phyloP scores from a whole-genome alignment of 2,888 invertebrate species.

The Fissipunctia ypsillon region DNA sequence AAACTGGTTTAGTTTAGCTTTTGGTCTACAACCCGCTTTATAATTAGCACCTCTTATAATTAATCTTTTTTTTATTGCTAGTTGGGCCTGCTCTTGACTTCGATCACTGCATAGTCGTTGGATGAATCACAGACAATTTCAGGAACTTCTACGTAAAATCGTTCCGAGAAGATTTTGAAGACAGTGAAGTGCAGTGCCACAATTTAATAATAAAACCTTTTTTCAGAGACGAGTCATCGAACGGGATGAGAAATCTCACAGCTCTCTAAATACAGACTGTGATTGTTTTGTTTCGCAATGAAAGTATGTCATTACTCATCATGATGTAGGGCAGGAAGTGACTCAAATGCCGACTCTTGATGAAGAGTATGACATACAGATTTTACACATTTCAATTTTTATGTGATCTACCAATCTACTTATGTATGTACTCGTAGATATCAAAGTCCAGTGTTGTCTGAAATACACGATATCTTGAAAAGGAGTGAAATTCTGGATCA shows the following conservation, averaged over 20 bases:
- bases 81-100: too few species aligned
- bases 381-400: background rate
- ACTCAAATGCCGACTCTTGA: slow-evolving; percentile 5
- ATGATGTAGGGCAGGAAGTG: background rate
- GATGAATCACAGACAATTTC: background rate
- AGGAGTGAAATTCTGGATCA: background rate
- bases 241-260: background rate
- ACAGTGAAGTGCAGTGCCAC: background rate
- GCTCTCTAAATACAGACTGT: background rate
- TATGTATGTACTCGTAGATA: background rate
- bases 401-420: background rate
- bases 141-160: too few species aligned
- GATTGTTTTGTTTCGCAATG: slow-evolving; percentile 17
- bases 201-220: background rate
- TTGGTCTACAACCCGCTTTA: too few species aligned
- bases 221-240: background rate
- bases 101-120: too few species aligned
- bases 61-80: too few species aligned
- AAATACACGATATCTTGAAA: background rate
- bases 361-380: slow-evolving; percentile 10
- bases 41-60: background rate
- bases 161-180: background rate
- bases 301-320: background rate
- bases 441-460: background rate
- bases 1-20: too few species aligned